Conservation (phyloP, 2,113 vertebrate genomes). For the Benitochromis conjunctus region DNA sequence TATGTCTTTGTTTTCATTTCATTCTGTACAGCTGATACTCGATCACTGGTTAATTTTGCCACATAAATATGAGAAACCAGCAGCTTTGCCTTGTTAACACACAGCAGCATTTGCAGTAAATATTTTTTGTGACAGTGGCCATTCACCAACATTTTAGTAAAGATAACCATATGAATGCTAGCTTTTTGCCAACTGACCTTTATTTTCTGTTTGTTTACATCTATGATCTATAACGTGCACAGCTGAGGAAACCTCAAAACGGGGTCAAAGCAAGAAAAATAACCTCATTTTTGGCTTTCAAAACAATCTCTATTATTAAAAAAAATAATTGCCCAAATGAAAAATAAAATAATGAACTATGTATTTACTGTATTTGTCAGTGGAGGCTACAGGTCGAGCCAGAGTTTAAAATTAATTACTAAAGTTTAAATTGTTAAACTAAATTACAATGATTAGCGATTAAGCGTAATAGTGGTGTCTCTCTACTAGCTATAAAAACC, state of each 20-base stretch:
- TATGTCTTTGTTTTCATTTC: not conserved
- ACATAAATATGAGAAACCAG: not conserved
- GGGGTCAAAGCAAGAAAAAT: not conserved
- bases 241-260: not conserved
- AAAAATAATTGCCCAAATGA: not conserved
- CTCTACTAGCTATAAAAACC: not conserved
- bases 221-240: not conserved
- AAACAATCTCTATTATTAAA: not conserved
- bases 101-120: not conserved
- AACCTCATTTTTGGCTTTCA: not conserved
- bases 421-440: not conserved
- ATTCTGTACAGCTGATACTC: fast-evolving
- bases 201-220: not conserved
- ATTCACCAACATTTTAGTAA: fast-evolving
- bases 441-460: not conserved
- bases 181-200: not conserved
- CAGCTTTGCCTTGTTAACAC: not conserved
- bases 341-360: not conserved
- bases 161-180: not conserved
- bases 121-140: not conserved
- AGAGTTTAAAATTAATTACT: not conserved
- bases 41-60: not conserved
- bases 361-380: not conserved
- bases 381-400: not conserved
- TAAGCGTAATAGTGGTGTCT: fast-evolving